These are phyloP conservation scores for Diplodus puntazzo DNA, from an alignment of 2,797 vertebrate species.

Conservation along the genomic window DNA sequence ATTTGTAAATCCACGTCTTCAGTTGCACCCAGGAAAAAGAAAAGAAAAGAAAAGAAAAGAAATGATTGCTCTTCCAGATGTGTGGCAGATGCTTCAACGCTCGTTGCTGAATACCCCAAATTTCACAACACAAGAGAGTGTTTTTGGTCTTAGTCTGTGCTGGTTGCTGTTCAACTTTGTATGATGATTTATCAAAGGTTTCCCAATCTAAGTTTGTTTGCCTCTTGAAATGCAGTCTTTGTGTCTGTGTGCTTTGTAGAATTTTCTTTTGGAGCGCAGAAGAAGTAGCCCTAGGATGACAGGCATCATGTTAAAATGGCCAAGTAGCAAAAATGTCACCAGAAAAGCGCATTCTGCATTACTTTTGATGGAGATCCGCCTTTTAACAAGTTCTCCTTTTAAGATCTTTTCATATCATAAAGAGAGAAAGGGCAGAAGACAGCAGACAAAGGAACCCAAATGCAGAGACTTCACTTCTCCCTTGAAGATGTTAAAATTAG, in stretches of 20 bases:
- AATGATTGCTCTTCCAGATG: constrained; percentile 61
- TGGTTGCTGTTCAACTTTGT: constrained; percentile 70
- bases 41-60: constrained; percentile 23
- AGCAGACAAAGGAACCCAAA: constrained; percentile 85
- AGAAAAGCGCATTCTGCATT: constrained; percentile 75
- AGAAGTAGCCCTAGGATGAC: constrained; percentile 72
- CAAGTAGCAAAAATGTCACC: constrained; percentile 79
- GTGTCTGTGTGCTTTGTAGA: constrained; percentile 73
- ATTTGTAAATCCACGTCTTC: constrained; percentile 51
- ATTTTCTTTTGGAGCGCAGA: constrained; percentile 57
- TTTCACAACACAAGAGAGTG: constrained; percentile 61
- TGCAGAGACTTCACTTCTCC: constrained; percentile 79
- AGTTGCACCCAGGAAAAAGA: constrained; percentile 49
- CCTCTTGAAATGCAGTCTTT: constrained; percentile 75
- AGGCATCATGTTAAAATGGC: constrained; percentile 79
- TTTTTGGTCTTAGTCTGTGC: constrained; percentile 50
- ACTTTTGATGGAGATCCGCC: constrained; percentile 77
- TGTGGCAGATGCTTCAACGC: constrained; percentile 47
- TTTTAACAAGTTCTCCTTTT: constrained; percentile 81
- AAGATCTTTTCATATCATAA: constrained; percentile 76
- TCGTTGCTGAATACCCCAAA: constrained; percentile 55
- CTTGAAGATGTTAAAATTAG: constrained; percentile 89
- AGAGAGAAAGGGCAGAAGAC: constrained; percentile 80
- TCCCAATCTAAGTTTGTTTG: constrained; percentile 80
- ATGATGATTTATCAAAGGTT: constrained; percentile 80